These are phyloP conservation scores for Agrochola lychnidis DNA, from an alignment of 2,888 invertebrate species.

Conservation along the genomic window DNA sequence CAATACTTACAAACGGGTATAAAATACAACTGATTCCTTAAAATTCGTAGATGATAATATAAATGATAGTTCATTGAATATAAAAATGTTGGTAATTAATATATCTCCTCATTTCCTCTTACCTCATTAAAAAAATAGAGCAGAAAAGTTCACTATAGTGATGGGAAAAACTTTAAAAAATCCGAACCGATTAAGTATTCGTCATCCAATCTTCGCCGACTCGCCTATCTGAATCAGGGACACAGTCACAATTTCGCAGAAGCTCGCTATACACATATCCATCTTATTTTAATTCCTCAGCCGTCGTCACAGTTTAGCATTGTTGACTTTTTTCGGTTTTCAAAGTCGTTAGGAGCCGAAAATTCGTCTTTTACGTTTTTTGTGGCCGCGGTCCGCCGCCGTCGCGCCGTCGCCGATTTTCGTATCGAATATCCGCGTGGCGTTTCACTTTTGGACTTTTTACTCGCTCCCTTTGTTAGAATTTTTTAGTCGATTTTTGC, in stretches of 20 bases:
- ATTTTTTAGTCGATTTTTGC: constrained; percentile 56
- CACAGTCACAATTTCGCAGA: constrained; percentile 74
- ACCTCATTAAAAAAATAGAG: background rate
- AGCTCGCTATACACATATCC: constrained; percentile 55
- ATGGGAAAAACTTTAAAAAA: background rate
- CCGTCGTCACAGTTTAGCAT: constrained; percentile 78
- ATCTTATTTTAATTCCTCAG: constrained; percentile 81
- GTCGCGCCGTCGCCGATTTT: constrained; percentile 61
- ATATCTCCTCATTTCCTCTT: too few relatives aligned
- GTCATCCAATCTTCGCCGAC: constrained; percentile 20
- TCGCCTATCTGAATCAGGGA: constrained; percentile 39
- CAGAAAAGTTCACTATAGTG: background rate
- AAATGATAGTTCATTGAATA: background rate
- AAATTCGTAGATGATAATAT: background rate
- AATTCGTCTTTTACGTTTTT: constrained; percentile 69
- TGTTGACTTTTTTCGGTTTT: constrained; percentile 78
- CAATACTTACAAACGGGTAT: background rate
- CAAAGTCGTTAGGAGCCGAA: constrained; percentile 74
- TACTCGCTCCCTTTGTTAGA: constrained; percentile 57
- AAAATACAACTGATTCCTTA: background rate
- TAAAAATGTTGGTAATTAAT: background rate
- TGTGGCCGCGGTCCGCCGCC: constrained; percentile 53
- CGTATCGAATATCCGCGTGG: constrained; percentile 65
- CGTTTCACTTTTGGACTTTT: constrained; percentile 56
- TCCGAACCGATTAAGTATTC: constrained; percentile 4